Conservation (phyloP, 1,140 invertebrate species). For the Drosophila murphyi region DNA sequence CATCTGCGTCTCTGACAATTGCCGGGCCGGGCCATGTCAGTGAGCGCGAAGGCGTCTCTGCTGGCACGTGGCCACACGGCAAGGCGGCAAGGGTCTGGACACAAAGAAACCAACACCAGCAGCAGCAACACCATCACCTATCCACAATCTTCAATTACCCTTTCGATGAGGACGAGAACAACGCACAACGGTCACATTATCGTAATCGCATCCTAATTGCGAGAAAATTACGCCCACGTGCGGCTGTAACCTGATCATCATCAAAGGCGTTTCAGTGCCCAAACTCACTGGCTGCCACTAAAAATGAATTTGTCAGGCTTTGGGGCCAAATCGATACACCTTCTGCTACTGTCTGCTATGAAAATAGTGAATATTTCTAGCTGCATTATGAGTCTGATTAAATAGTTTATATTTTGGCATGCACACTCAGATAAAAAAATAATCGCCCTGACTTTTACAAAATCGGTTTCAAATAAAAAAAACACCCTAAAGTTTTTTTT, state of each 20-base stretch:
- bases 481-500: too few species aligned
- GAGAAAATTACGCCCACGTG: slow-evolving; percentile 84
- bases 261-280: slow-evolving; percentile 50
- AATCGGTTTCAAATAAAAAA: too few species aligned
- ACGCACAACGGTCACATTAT: slow-evolving; percentile 64
- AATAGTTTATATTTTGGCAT: too few species aligned
- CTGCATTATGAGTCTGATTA: too few species aligned
- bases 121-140: slow-evolving; percentile 40
- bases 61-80: slow-evolving; percentile 64
- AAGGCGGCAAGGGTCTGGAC: slow-evolving; percentile 27
- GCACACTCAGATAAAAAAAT: too few species aligned
- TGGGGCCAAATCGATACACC: slow-evolving; percentile 4
- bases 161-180: slow-evolving; percentile 48
- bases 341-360: not conserved
- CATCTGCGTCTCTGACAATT: not conserved
- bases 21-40: not conserved
- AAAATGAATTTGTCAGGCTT: not conserved
- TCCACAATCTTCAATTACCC: slow-evolving; percentile 75
- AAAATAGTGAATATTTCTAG: not conserved
- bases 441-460: too few species aligned
- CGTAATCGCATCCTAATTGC: slow-evolving; percentile 84
- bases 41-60: slow-evolving; percentile 52
- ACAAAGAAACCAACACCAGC: slow-evolving; percentile 22
- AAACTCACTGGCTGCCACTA: not conserved
- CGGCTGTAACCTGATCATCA: slow-evolving; percentile 80